Evolutionary conservation across 2,113 vertebrate species (phyloP), one percentile per base, ranked within the genome.

Genomic region (Pteronura brasiliensis): DNA sequence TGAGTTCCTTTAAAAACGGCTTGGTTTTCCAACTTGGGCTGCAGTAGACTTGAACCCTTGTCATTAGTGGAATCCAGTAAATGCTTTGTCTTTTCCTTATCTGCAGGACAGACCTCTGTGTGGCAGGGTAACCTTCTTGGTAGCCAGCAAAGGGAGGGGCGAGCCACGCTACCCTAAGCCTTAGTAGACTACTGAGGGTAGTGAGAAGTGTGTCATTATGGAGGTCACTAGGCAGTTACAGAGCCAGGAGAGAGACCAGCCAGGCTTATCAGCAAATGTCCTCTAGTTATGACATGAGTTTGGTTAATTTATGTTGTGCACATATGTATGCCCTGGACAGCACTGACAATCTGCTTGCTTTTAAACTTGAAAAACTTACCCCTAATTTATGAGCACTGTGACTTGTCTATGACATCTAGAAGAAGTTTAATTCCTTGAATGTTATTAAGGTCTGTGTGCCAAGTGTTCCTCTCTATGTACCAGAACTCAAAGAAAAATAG

Each of bases 391-490:
- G 81, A 34, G 25, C 72, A 36, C 94, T 49, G 20, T 95, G 71
- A 95, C 61, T 95, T 84, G 17, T 42, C 31, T 67, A 20, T 76
- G 90, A 36, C 7, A 71, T 85, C 83, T 84, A 81, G 27, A 49
- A 94, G 76, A 94, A 42, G n/a, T 85, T 88, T 84, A 88, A 36
- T 59, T 83, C 20, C 84, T 84, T 94, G 92, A 84, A 88, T 9
- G 65, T 88, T 59, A 65, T 36, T 36, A 74, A 77, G 25, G n/a
- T 63, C 76, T 29, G 12, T 18, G 17, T 95, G 36, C 72, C 42
- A 88, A 69, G 49, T 82, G 76, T 90, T 93, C 8, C n/a, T 76
- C 11, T 57, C 31, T 36, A 2, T 15, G 15, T 90, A 63, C 1
- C 72, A 14, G 34, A 8, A 80, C 47, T 88, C 47, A 67, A 42